Percentiles rank a stretch among this genome's conserved stretches.
phyloP scores from a whole-genome alignment of 2,113 vertebrate genomes.

The Hipposideros armiger region DNA sequence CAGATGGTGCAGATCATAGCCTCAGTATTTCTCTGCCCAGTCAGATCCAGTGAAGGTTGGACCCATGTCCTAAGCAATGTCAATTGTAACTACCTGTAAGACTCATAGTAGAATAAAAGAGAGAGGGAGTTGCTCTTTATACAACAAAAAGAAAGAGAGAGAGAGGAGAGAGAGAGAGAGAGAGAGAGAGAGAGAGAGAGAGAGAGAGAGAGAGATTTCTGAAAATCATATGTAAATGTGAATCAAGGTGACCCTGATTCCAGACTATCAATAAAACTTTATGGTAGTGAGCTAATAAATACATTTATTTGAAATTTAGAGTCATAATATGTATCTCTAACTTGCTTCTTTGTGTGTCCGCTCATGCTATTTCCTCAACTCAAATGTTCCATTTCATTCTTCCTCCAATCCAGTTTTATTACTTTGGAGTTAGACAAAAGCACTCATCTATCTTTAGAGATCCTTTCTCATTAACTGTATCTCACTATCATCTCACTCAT shows the following conservation, averaged over 20 bases:
- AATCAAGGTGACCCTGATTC: background rate
- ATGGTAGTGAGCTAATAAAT: background rate
- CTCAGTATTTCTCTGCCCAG: background rate
- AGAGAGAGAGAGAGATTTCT: background rate
- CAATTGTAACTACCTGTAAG: background rate
- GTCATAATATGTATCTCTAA: background rate
- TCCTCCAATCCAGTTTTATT: background rate
- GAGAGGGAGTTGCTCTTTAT: background rate
- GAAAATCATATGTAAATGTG: background rate
- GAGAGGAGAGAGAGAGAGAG: background rate
- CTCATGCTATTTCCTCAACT: background rate
- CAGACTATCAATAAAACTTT: background rate
- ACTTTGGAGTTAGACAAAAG: background rate
- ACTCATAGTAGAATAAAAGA: background rate
- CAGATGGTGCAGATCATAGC: background rate
- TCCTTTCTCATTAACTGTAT: background rate
- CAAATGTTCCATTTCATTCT: background rate
- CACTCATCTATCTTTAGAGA: background rate
- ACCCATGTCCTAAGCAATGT: background rate
- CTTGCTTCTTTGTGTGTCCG: background rate
- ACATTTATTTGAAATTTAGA: background rate
- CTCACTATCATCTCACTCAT: background rate
- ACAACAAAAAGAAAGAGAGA: background rate
- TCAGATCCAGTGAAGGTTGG: background rate
- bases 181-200: background rate